A percentile compares a stretch with the other conserved stretches of the same genome.
phyloP scores from a whole-genome alignment of 2,888 invertebrate species.

The Strigamia maritima region DNA sequence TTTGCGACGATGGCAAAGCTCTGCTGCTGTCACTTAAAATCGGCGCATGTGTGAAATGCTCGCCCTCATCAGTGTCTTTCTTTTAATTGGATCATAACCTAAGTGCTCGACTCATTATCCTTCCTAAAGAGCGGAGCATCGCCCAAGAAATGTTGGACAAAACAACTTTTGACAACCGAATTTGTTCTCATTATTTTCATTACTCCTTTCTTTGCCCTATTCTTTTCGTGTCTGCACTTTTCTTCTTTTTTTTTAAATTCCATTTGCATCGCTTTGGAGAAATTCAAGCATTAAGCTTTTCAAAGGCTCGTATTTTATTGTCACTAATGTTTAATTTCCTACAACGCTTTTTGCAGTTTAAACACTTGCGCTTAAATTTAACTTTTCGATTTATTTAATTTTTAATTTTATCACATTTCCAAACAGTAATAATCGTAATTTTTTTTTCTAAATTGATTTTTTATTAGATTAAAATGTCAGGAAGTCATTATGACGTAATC shows the following conservation, averaged over 20 bases:
- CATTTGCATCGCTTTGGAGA: not conserved
- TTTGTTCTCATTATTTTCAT: constrained; percentile 3
- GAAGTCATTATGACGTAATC: no score
- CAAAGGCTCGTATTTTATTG: no score
- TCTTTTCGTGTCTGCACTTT: not conserved
- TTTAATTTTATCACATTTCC: not conserved
- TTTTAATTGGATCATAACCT: constrained; percentile 34
- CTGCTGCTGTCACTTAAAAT: constrained; percentile 34
- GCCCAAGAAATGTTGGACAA: constrained; percentile 28
- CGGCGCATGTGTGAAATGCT: constrained; percentile 34
- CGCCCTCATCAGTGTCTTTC: constrained; percentile 32
- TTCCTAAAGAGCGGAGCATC: constrained; percentile 16
- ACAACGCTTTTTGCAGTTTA: no score
- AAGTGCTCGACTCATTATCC: constrained; percentile 34
- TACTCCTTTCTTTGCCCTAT: not conserved
- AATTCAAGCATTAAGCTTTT: no score
- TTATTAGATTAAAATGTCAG: no score
- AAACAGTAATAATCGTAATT: no score
- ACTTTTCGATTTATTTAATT: not conserved
- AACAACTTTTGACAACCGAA: constrained; percentile 27
- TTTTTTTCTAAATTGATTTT: no score
- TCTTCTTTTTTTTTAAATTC: not conserved
- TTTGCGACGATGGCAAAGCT: constrained; percentile 34
- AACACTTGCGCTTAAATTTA: no score
- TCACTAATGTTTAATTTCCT: no score